Conservation (phyloP, 2,113 vertebrate species). For the Brienomyrus longianalis region DNA sequence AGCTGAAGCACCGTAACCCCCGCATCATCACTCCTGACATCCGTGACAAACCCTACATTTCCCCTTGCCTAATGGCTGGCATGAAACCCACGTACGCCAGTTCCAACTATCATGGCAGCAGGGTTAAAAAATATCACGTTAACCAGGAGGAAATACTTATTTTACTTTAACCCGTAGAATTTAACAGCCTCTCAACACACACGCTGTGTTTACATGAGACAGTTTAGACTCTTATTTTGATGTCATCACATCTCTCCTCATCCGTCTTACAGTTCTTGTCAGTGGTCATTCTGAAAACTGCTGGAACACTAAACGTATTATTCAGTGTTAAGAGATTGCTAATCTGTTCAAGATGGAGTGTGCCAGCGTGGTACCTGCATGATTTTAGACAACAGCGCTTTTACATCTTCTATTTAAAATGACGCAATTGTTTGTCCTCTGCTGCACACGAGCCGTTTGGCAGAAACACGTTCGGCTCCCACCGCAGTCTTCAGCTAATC, state of each 20-base stretch:
- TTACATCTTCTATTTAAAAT: not conserved
- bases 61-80: not conserved
- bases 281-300: not conserved
- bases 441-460: not conserved
- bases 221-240: not conserved
- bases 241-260: not conserved
- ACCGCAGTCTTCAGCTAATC: not conserved
- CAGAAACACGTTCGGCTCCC: not conserved
- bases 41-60: not conserved
- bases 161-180: not conserved
- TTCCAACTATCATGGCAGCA: not conserved
- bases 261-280: not conserved
- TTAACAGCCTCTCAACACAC: not conserved
- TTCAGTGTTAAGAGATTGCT: not conserved
- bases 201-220: not conserved
- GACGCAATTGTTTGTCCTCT: constrained; percentile 1
- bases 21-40: not conserved
- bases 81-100: not conserved
- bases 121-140: not conserved
- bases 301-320: not conserved
- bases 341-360: not conserved
- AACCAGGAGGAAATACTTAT: not conserved
- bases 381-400: not conserved
- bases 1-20: not conserved
- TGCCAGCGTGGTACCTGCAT: not conserved